Base-by-base conservation (phyloP, 2,113 vertebrate genomes). In the Syngnathus floridae region DNA sequence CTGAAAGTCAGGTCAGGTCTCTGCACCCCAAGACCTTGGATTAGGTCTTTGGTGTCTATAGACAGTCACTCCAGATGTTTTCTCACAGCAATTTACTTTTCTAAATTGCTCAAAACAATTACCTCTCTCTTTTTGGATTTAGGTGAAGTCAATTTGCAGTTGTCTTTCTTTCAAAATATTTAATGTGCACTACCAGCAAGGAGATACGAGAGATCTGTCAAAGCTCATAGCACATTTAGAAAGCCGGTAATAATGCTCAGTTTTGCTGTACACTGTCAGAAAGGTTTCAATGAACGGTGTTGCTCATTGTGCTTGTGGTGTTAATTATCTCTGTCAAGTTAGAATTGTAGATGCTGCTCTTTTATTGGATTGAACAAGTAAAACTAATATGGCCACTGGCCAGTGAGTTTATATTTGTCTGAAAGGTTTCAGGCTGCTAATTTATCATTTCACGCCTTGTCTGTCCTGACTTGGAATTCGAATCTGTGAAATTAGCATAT, bases 401-500 rank as follows among this genome's bases (percentile, higher is more conserved):
- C 35, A 17, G 55, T 12, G 59, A 52, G 16, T 60, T 19, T 37
- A 16, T 19, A 11, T n/a, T 62, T 43, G 43, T 6, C 4, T 49
- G 37, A n/a, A 51, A 4, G n/a, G 17, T 36, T 51, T 19, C 40
- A 66, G 16, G 3, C 37, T 56, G 26, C 22, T 19, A 5, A 49
- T 77, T 67, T 36, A 35, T 65, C 37, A 31, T 36, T 7, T 7
- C 17, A 60, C 35, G 62, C 21, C 43, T 64, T 16, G 21, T 46
- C 17, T 56, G n/a, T 35, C 17, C 40, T 38, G 46, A 62, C 9
- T 16, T 62, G 17, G 11, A 68, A 63, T 71, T 62, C 38, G 65
- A 68, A 62, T 56, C 22, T 40, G 22, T 56, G 65, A 35, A 64
- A 82, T 74, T 75, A 66, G 40, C 71, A 72, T 73, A 67, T 57